A percentile compares a stretch with the other conserved stretches of the same genome.
phyloP scores from a whole-genome alignment of 2,113 vertebrate genomes.

The Eulacestoma nigropectus region DNA sequence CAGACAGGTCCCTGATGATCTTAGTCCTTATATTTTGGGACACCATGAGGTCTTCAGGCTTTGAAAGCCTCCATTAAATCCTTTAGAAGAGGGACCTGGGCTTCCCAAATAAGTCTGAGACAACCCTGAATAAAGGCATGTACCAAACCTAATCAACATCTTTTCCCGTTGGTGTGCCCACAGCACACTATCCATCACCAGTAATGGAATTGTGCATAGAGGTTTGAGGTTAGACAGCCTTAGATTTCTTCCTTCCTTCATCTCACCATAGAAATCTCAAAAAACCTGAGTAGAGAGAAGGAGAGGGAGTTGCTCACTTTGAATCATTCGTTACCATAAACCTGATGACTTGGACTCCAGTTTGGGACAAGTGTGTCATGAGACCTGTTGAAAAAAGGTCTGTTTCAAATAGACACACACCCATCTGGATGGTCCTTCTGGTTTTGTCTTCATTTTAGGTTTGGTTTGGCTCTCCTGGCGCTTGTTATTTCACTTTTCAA shows the following conservation, averaged over 20 bases:
- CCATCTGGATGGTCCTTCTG: constrained; percentile 45
- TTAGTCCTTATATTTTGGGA: not conserved
- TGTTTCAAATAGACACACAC: constrained; percentile 48
- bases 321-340: constrained; percentile 40
- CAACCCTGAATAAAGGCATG: not conserved
- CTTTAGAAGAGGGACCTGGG: not conserved
- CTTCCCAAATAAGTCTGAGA: not conserved
- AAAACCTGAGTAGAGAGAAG: not conserved
- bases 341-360: constrained; percentile 38
- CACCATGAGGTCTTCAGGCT: not conserved
- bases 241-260: not conserved
- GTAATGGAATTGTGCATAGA: not conserved
- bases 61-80: not conserved
- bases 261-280: not conserved
- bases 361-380: constrained; percentile 34
- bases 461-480: constrained; percentile 61
- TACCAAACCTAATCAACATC: not conserved
- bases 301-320: not conserved
- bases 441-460: constrained; percentile 54
- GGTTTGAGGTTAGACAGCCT: not conserved
- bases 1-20: not conserved
- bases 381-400: constrained; percentile 27
- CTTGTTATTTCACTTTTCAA: constrained; percentile 52
- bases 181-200: not conserved
- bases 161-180: not conserved